These are phyloP conservation scores for Porites evermanni DNA, from an alignment of 92 coral and sea anemone species.

Conservation along the genomic window DNA sequence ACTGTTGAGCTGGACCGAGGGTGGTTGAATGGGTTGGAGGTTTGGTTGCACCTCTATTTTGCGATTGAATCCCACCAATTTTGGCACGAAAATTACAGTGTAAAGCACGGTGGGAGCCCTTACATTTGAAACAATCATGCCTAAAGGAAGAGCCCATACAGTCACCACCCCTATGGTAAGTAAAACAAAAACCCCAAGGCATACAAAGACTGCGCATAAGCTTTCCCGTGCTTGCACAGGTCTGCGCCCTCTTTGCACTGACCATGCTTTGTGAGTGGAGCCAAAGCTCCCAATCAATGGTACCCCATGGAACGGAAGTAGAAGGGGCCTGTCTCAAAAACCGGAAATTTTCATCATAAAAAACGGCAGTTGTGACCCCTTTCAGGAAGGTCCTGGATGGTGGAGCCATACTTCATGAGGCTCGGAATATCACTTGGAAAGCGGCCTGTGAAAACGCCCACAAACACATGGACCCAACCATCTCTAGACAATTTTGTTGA, in stretches of 20 bases:
- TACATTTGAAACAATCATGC: too few species aligned
- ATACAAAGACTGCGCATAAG: too few species aligned
- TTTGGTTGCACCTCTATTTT: too few species aligned
- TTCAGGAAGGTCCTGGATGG: conserved; percentile 37
- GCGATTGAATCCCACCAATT: background rate
- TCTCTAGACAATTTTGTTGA: background rate
- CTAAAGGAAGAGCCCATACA: too few species aligned
- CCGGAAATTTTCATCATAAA: too few species aligned
- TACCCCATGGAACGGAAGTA: too few species aligned
- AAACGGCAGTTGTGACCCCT: conserved; percentile 36
- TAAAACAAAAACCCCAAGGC: conserved; percentile 21
- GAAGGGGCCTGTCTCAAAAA: too few species aligned
- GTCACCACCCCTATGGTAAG: conserved; percentile 5
- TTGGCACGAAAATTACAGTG: background rate
- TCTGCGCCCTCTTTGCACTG: background rate
- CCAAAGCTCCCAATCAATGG: too few species aligned
- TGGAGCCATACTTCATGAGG: too few species aligned
- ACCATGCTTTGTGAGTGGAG: background rate
- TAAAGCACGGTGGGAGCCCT: too few species aligned
- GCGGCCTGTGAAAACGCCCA: conserved; percentile 43
- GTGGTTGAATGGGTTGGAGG: too few species aligned
- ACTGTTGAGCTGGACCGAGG: too few species aligned
- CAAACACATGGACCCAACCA: conserved; percentile 35
- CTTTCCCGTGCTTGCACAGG: background rate
- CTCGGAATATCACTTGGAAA: conserved; percentile 22